Base-by-base conservation (phyloP, 2,888 invertebrate genomes). In the Dynastes maya region DNA sequence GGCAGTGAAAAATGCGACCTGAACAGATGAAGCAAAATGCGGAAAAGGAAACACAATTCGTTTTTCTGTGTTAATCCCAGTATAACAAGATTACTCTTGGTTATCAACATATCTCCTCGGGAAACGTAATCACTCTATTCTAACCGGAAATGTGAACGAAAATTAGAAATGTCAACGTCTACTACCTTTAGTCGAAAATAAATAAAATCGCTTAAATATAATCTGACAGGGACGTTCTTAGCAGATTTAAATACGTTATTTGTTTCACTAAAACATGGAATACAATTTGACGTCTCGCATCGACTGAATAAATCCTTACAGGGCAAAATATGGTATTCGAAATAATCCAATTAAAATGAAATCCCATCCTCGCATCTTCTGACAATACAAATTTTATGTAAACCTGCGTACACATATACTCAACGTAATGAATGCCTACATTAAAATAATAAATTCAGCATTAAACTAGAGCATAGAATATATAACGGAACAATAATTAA, bases 141-240 rank as follows among this genome's bases (percentile, higher is more conserved):
- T 27, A 61, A 61, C 29, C 27, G 61, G 11, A 61, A 61, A 61
- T 61, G 61, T 27, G 22, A 61, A 11, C 61, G 61, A 22, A 29
- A 11, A 61, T 61, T 61, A 61, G 61, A 61, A 61, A 61, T 61
- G 61, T 61, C 61, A 61, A 61, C 27, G 29, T 61, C 61, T 0
- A 61, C 61, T 29, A 22, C 61, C 29, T 61, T 61, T 61, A 61
- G 9, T 11, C 45, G 16, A 53, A 22, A 22, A 22, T 22, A 22
- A 22, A 53, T 53, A 16, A 53, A 61, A 61, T 61, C 11, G 27
- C 61, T 61, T 55, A 3, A 9, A 61, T 61, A 27, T 61, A 61
- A 61, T 61, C 27, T 2, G 61, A 61, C 61, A 61, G 61, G 9
- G 11, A 22, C 29, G 61, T 22, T 29, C 61, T 6, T 61, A 22